A percentile compares a stretch with the other conserved stretches of the same genome.
These are phyloP conservation scores for Heliconius cydno DNA, from an alignment of 2,888 invertebrate species.

Conservation along the genomic window DNA sequence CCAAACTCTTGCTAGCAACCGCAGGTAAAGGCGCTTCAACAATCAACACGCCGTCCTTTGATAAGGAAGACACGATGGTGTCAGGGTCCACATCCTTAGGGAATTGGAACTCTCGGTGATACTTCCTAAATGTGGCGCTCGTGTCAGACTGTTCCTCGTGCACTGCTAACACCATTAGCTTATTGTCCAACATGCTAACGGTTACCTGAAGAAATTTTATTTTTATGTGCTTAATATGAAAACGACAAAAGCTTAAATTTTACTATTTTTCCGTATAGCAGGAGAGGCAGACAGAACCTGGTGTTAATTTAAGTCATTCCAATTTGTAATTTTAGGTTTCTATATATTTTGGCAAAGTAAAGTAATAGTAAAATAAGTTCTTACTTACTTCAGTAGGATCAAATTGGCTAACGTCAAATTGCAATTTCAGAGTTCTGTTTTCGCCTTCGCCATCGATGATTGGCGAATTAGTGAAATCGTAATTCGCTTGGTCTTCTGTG, in stretches of 20 bases:
- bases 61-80: constrained; percentile 92
- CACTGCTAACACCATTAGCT: constrained; percentile 91
- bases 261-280: background rate
- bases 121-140: constrained; percentile 94
- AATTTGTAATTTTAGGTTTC: too few relatives aligned
- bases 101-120: constrained; percentile 94
- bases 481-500: background rate
- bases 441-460: constrained; percentile 94
- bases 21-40: constrained; percentile 85
- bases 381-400: constrained; percentile 97
- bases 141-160: constrained; percentile 96
- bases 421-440: constrained; percentile 92
- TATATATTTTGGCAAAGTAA: too few relatives aligned
- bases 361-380: too few relatives aligned
- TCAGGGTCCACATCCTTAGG: constrained; percentile 96
- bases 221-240: background rate
- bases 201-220: constrained; percentile 53
- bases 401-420: constrained; percentile 97
- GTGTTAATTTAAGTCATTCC: background rate
- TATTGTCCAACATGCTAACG: constrained; percentile 56
- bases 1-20: constrained; percentile 13
- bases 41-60: constrained; percentile 95
- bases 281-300: background rate
- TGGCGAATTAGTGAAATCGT: constrained; percentile 84
- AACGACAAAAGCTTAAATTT: too few relatives aligned